Evolutionary conservation across 2,113 vertebrate species (phyloP).

Genomic region (Rhynchomys soricoides): DNA sequence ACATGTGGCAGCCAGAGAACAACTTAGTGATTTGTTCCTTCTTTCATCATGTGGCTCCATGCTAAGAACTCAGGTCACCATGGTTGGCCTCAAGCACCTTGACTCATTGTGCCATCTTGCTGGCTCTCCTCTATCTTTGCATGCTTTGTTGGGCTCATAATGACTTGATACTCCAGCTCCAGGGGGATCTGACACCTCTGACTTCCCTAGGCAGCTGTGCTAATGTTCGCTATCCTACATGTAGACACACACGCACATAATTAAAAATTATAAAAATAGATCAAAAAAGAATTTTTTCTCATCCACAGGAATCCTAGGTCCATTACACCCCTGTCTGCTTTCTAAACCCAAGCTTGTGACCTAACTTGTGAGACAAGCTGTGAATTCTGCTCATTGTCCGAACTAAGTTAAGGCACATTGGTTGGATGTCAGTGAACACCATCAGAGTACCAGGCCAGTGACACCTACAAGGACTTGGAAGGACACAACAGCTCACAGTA

Average conservation of each 20-base stretch:
- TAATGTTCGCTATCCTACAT: background rate
- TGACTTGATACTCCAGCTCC: background rate
- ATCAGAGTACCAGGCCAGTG: background rate
- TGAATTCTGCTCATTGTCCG: background rate
- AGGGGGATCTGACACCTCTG: background rate
- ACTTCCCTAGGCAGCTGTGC: background rate
- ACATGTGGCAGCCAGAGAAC: background rate
- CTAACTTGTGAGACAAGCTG: background rate
- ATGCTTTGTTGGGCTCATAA: background rate
- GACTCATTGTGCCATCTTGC: rapidly evolving
- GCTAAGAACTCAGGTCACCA: no score
- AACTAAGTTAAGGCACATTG: background rate
- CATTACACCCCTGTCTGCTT: background rate
- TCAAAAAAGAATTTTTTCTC: background rate
- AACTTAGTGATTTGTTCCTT: background rate
- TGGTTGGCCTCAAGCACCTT: background rate
- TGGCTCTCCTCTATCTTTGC: background rate
- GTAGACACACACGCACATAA: background rate
- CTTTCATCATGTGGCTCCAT: background rate
- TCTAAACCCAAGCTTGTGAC: background rate
- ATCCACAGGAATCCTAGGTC: background rate
- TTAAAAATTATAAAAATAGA: background rate
- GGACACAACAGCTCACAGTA: background rate
- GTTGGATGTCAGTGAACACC: background rate
- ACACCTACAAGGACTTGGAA: background rate